Base-by-base conservation (phyloP, 2,113 vertebrate species). In the Psephotus haematonotus region DNA sequence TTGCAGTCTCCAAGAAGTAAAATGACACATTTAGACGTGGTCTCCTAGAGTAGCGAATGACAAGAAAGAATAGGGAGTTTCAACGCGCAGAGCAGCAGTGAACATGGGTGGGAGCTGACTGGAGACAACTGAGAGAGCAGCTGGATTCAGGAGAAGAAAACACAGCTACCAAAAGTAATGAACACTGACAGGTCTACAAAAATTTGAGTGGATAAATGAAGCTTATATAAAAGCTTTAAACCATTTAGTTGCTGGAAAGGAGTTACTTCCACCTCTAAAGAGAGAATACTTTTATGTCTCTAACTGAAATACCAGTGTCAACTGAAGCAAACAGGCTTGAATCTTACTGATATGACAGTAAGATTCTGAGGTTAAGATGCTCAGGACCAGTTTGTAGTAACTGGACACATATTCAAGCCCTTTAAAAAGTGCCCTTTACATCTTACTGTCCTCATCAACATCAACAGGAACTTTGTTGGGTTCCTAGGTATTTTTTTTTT, bases 1-100 rank as follows among this genome's bases (percentile, higher is more conserved):
- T 2, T 37, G 25, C 8, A 33, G 22, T n/a, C 33, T 74, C 37
- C 52, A 81, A 79, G 60, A 67, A 67, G 18, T 59, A 59, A 83
- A 93, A 49, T 12, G 22, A 16, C n/a, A 65, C 17, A 8, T 20
- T 49, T 13, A 49, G 13, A n/a, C n/a, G 19, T 0, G 0, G 13
- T 55, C 14, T 72, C 44, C 2, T 4, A 62, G 80, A 77, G 35
- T 0, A n/a, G 18, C 17, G 27, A 86, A 28, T 17, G 20, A 13
- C 3, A 3, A 19, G 55, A 70, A 76, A 10, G 47, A 86, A 57
- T 5, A 23, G 37, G 23, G 10, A 75, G 25, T 15, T 31, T 17
- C 78, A 46, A 31, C 7, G 46, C 49, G 52, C 35, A 59, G 55
- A 65, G 63, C 17, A 80, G 23, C 20, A 70, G 9, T 11, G 15